These are phyloP conservation scores for Tympanoctomys barrerae DNA, from an alignment of 2,797 vertebrate genomes.

Conservation along the genomic window DNA sequence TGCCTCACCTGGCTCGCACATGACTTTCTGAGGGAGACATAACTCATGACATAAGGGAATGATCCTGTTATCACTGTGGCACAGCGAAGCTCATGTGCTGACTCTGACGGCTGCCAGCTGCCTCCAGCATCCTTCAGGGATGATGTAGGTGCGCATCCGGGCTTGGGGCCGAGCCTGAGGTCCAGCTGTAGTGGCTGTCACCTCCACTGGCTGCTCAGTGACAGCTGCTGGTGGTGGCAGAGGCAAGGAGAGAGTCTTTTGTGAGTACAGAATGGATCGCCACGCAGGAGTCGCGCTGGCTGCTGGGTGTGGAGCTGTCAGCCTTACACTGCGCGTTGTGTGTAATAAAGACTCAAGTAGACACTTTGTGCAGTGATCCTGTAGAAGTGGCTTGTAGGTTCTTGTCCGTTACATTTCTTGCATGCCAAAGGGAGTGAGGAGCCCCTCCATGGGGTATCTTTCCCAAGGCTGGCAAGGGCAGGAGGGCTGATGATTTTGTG, in stretches of 20 bases:
- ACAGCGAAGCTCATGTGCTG: neutral
- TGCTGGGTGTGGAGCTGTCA: neutral
- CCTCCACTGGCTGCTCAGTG: accelerated
- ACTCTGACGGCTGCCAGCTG: neutral
- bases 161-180: accelerated
- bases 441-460: neutral
- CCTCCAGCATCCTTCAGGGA: neutral
- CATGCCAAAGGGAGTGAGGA: neutral
- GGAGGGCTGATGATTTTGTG: neutral
- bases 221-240: neutral
- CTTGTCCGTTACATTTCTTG: no score
- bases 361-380: neutral
- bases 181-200: no score
- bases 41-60: neutral
- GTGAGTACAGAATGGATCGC: neutral
- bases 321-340: neutral
- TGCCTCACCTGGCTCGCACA: neutral
- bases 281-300: neutral
- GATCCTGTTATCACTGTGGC: neutral
- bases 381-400: neutral
- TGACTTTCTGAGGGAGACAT: neutral
- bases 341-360: neutral
- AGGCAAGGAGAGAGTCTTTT: neutral
- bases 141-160: neutral
- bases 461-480: neutral